Conservation (phyloP, 2,888 invertebrate genomes). For the Suillia variegata region DNA sequence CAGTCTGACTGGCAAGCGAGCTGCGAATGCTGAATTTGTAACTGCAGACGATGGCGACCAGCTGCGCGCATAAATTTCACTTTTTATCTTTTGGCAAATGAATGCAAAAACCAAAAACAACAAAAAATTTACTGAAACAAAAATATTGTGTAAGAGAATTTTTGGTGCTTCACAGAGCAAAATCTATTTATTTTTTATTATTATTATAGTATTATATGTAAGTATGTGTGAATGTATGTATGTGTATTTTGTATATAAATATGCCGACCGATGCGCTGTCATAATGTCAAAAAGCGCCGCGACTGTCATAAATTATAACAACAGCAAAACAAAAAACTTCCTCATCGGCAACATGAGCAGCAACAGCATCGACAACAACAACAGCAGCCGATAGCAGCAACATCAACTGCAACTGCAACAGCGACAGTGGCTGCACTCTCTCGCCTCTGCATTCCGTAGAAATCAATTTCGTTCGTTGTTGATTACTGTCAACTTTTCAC, state of each 20-base stretch:
- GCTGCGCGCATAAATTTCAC: slow-evolving; percentile 45
- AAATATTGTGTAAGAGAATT: no score
- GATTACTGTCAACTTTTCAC: slow-evolving; percentile 21
- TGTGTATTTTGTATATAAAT: no score
- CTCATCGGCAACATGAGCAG: background rate
- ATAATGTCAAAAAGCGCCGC: slow-evolving; percentile 27
- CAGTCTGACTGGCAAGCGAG: background rate
- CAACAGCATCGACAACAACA: background rate
- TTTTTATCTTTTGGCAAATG: slow-evolving; percentile 32
- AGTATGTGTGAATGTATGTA: no score
- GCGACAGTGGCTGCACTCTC: background rate
- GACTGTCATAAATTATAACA: slow-evolving; percentile 25
- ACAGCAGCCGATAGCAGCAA: no score
- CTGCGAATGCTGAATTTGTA: no score
- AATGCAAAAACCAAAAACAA: background rate
- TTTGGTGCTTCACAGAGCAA: no score
- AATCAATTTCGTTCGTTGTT: slow-evolving; percentile 12
- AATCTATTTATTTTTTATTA: no score
- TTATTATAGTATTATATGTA: no score
- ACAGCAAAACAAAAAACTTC: background rate
- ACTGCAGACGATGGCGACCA: slow-evolving; percentile 38
- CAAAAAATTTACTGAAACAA: background rate
- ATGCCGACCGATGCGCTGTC: slow-evolving; percentile 16
- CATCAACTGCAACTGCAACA: background rate
- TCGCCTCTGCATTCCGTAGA: background rate